Conservation (phyloP, 2,888 invertebrate species). For the Meghimatium bilineatum region DNA sequence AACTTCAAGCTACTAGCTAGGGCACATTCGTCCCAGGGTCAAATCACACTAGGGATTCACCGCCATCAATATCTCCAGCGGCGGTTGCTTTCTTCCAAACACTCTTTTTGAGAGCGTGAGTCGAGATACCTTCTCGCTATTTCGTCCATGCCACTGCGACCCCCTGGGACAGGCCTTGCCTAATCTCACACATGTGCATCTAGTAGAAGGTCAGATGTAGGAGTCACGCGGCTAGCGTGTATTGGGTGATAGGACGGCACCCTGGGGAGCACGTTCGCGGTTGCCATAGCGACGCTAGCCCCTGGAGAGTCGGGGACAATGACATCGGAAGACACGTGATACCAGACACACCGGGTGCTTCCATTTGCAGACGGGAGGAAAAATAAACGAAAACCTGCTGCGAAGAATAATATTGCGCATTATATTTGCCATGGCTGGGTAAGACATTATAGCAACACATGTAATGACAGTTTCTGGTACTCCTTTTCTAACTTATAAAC, state of each 20-base stretch:
- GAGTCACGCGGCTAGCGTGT: conserved; percentile 27
- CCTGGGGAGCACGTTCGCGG: conserved; percentile 42
- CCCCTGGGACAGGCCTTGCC: conserved; percentile 37
- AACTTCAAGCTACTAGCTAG: neutral
- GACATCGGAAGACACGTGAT: conserved; percentile 51
- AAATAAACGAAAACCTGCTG: neutral
- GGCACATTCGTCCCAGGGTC: conserved; percentile 35
- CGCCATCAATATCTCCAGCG: conserved; percentile 33
- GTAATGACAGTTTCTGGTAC: no score
- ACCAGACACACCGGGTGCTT: neutral
- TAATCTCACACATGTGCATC: conserved; percentile 33
- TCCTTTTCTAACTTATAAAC: no score
- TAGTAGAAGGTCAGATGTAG: conserved; percentile 34
- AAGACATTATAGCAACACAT: no score
- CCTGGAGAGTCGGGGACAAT: conserved; percentile 55
- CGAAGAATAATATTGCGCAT: neutral
- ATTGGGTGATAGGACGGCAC: conserved; percentile 38
- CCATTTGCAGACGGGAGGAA: neutral
- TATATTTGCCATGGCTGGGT: neutral
- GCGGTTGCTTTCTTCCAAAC: conserved; percentile 8
- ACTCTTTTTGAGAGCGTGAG: neutral
- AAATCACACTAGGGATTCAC: conserved; percentile 50
- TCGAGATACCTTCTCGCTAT: neutral
- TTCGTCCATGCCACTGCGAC: conserved; percentile 36
- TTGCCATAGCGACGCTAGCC: conserved; percentile 54